Conservation (phyloP, 2,888 invertebrate species). For the Mythimna ferrago region DNA sequence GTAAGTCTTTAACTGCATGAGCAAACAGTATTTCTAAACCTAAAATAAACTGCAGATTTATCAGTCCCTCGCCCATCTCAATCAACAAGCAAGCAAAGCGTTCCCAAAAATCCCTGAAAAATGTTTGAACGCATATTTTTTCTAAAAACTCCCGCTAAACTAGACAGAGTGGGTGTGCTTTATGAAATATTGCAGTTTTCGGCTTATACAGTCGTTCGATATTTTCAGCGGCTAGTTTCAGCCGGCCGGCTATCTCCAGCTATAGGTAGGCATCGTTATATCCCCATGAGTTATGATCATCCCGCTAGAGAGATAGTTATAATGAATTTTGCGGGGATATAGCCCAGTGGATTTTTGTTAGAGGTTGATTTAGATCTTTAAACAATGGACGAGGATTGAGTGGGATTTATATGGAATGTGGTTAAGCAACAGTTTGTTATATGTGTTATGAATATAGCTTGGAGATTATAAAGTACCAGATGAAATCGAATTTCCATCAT, state of each 20-base stretch:
- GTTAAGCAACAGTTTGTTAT: slow-evolving; percentile 25
- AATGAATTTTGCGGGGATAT: slow-evolving; percentile 59
- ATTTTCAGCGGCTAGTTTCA: slow-evolving; percentile 66
- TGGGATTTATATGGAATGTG: background rate
- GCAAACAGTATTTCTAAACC: background rate
- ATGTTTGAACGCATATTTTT: slow-evolving; percentile 54
- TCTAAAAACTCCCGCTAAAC: slow-evolving; percentile 67
- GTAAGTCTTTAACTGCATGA: background rate
- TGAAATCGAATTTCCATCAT: too few species aligned
- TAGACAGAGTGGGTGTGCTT: slow-evolving; percentile 68
- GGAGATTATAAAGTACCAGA: too few species aligned
- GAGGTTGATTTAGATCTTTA: slow-evolving; percentile 64
- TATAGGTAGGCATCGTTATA: slow-evolving; percentile 71
- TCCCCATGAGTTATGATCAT: slow-evolving; percentile 66
- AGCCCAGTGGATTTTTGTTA: slow-evolving; percentile 55
- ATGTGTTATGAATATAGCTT: background rate
- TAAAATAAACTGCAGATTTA: slow-evolving; percentile 18
- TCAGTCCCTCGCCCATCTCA: slow-evolving; percentile 17
- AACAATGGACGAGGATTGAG: slow-evolving; percentile 41
- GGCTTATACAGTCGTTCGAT: slow-evolving; percentile 70
- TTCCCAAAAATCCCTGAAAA: slow-evolving; percentile 33
- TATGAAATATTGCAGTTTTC: slow-evolving; percentile 75
- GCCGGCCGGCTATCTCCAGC: slow-evolving; percentile 70
- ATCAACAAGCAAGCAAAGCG: slow-evolving; percentile 30
- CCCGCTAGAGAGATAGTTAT: slow-evolving; percentile 56